These are phyloP conservation scores for Hydropsyche tenuis DNA, from an alignment of 1,140 invertebrate species.

Conservation along the genomic window DNA sequence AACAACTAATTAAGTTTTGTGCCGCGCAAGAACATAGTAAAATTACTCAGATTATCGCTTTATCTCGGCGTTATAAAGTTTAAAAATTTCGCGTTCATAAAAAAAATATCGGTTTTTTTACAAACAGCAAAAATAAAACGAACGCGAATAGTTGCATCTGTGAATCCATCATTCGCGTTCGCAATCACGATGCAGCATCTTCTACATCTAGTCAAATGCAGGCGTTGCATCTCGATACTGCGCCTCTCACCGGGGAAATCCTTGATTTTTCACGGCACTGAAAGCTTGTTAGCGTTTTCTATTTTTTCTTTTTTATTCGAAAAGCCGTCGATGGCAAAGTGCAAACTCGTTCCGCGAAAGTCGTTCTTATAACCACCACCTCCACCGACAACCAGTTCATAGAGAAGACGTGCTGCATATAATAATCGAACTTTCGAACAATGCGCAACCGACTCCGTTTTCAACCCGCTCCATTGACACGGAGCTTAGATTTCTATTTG, in stretches of 20 bases:
- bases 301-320: not conserved
- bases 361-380: not conserved
- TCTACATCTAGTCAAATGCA: not conserved
- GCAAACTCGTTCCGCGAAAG: conserved; percentile 22
- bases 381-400: no score
- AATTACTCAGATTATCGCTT: no score
- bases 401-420: no score
- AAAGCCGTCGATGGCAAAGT: conserved; percentile 2
- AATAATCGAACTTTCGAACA: not conserved
- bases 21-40: no score
- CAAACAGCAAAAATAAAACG: no score
- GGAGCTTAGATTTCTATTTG: not conserved
- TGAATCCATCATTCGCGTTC: no score
- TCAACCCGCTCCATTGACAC: not conserved
- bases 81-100: no score
- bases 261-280: conserved; percentile 24
- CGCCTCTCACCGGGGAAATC: conserved; percentile 27
- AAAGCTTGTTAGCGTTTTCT: conserved; percentile 33
- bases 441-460: not conserved
- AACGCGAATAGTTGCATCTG: no score
- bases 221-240: not conserved
- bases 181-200: not conserved
- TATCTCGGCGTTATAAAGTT: no score
- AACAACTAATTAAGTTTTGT: no score
- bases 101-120: no score